Evolutionary conservation across 2,888 invertebrate species (phyloP), one percentile per base, ranked within the genome.

Genomic region (Cyclophora albipunctata): DNA sequence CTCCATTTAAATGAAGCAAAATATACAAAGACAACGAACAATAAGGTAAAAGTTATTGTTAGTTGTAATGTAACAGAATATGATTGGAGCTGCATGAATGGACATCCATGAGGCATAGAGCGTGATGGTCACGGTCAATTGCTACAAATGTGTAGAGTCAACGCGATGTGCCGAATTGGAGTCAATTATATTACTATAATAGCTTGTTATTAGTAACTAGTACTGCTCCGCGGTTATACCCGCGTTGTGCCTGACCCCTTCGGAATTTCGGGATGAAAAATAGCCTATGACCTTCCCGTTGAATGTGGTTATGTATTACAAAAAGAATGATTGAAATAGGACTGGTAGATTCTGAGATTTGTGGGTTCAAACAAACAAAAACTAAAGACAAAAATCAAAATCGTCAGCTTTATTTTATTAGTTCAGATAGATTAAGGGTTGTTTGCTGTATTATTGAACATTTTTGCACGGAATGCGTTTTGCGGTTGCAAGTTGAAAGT

Each of bases 111-210:
- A 50, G 46, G 20, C 20, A 20, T 20, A 20, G 20, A 20, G 67
- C 67, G 73, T 73, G 72, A 73, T 73, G 65, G 68, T 61, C 69
- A 69, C 64, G 69, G 73, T 62, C 71, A 71, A 61, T 63, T 63
- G 63, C 54, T 34, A 49, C 54, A 51, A 45, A 33, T 42, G 46
- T 52, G 44, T 45, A 40, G 50, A 51, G 43, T 51, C 44, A 43
- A 43, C 43, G 43, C 34, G 6, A 34, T 34, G 6, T 5, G 43
- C 43, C 43, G 33, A 43, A 43, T 43, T 43, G 20, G 34, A 43
- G 43, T 43, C 43, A 43, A 43, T 43, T 43, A 43, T 20, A 43
- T 43, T 43, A 43, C 34, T 43, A 34, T 34, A 43, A 43, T 34
- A 33, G 34, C 3, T 43, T 4, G 34, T 43, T 43, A 37, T 20